Evolutionary conservation across 1,140 invertebrate species (phyloP).

Genomic region (Drosophila auraria): DNA sequence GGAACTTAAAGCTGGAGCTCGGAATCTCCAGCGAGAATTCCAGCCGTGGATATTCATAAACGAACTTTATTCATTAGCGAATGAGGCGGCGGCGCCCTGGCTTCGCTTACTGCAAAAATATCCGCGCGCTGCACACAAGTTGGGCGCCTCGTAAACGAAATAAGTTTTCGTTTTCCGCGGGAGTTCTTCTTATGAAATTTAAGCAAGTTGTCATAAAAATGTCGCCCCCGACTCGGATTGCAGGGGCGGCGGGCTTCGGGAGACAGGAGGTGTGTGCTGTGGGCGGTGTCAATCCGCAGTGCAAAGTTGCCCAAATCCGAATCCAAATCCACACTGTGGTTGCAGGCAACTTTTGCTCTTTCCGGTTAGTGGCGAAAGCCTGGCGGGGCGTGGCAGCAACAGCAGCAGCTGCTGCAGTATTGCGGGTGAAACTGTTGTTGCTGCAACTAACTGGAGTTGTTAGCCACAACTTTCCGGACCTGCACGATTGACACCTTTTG

Average conservation of each 20-base stretch:
- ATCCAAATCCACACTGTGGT: conserved; percentile 62
- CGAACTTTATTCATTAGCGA: conserved; percentile 78
- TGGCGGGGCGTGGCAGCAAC: conserved; percentile 10
- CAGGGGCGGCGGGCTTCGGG: background rate
- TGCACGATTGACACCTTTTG: conserved; percentile 76
- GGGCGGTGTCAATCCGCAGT: conserved; percentile 58
- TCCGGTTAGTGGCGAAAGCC: conserved; percentile 57
- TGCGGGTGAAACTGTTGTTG: conserved; percentile 47
- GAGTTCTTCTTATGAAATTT: conserved; percentile 73
- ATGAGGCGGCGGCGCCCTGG: conserved; percentile 12
- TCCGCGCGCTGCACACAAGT: conserved; percentile 34
- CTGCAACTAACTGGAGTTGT: conserved; percentile 33
- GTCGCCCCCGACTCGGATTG: conserved; percentile 32
- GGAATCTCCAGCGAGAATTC: background rate
- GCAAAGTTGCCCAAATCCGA: conserved; percentile 58
- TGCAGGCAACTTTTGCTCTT: conserved; percentile 78
- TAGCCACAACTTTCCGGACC: conserved; percentile 71
- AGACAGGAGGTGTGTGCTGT: background rate
- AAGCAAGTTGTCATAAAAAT: conserved; percentile 83
- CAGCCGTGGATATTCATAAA: conserved; percentile 55
- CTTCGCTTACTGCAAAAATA: conserved; percentile 33
- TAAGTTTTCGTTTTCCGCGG: conserved; percentile 65
- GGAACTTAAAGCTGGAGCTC: conserved; percentile 15
- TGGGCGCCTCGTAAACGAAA: conserved; percentile 58
- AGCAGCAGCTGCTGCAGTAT: conserved; percentile 49